phyloP scores from a whole-genome alignment of 2,113 vertebrate species.

The Ceuthmochares aereus region DNA sequence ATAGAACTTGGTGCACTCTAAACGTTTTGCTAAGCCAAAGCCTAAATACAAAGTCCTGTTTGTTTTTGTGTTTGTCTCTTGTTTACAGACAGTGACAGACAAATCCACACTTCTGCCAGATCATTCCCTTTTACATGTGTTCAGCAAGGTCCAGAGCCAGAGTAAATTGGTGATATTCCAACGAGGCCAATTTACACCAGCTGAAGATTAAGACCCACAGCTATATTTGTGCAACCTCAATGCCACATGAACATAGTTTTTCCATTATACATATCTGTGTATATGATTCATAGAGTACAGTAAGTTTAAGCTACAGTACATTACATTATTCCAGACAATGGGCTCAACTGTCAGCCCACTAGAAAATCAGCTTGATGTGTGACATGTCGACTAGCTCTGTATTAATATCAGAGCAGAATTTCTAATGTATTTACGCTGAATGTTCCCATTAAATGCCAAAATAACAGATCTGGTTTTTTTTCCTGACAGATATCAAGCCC shows the following conservation, averaged over 20 bases:
- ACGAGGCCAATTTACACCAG: constrained; percentile 21
- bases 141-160: accelerated
- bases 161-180: not conserved
- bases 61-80: constrained; percentile 27
- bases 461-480: constrained; percentile 2
- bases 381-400: constrained; percentile 25
- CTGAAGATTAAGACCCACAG: constrained; percentile 50
- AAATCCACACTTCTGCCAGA: not conserved
- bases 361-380: constrained; percentile 36
- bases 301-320: constrained; percentile 25
- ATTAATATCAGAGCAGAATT: not conserved
- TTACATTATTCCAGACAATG: constrained; percentile 56
- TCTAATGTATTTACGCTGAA: not conserved
- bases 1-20: not conserved
- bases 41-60: not conserved
- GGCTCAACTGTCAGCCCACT: constrained; percentile 27
- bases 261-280: constrained; percentile 46
- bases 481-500: constrained; percentile 1
- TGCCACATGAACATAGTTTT: constrained; percentile 19
- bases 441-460: not conserved
- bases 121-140: constrained; percentile 3
- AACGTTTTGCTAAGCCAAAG: not conserved
- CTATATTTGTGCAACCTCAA: constrained; percentile 49
- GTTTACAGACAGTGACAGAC: not conserved
- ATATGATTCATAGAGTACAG: constrained; percentile 52